Percentiles rank a stretch among this genome's conserved stretches.
phyloP scores from a whole-genome alignment of 2,888 invertebrate species.

The Leptothorax acervorum region DNA sequence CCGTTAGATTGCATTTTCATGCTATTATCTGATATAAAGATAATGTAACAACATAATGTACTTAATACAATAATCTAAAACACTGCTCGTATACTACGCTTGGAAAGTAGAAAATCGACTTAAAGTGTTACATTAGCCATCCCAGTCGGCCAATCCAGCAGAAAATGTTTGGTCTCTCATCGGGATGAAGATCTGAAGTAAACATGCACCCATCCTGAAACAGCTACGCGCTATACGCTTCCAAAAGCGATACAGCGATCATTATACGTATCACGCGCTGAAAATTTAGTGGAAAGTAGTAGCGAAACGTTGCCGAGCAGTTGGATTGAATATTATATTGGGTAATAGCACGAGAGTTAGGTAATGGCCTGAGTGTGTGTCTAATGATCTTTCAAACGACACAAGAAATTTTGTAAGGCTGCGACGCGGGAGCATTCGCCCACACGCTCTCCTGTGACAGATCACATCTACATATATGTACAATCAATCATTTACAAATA shows the following conservation, averaged over 20 bases:
- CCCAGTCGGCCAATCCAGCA: neutral
- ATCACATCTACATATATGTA: neutral
- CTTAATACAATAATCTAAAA: neutral
- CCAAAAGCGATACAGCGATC: neutral
- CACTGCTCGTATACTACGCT: too few species aligned
- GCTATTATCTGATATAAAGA: constrained; percentile 10
- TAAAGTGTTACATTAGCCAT: neutral
- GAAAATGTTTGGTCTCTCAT: neutral
- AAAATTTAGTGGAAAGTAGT: constrained; percentile 30
- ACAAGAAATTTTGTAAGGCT: neutral
- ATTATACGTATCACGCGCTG: neutral
- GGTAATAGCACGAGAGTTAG: constrained; percentile 3
- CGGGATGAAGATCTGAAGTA: neutral
- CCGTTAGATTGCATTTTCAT: neutral
- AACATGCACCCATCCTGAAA: neutral
- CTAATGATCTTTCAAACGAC: constrained; percentile 11
- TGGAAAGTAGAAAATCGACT: constrained; percentile 18
- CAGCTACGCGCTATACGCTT: neutral
- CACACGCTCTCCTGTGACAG: neutral
- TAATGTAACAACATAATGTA: constrained; percentile 2
- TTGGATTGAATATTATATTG: constrained; percentile 14
- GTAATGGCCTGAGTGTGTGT: neutral
- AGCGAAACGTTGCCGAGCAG: constrained; percentile 7
- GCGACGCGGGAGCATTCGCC: neutral
- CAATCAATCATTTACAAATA: neutral